phyloP scores from a whole-genome alignment of 1,140 invertebrate species.

The Lepidurus packardi region DNA sequence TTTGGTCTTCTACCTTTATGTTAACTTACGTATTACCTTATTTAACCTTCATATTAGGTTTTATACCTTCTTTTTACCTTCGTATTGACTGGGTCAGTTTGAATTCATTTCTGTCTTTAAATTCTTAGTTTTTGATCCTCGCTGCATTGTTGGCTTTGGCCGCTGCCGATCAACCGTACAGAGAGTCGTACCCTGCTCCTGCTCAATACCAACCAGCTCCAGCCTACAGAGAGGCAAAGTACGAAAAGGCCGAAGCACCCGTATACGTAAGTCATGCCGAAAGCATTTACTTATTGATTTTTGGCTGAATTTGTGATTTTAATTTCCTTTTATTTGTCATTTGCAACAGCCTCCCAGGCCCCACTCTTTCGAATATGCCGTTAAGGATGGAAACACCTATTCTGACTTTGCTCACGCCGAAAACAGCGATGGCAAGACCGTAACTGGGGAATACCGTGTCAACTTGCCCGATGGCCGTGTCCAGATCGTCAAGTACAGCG shows the following conservation, averaged over 20 bases:
- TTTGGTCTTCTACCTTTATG: neutral
- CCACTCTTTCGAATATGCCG: constrained; percentile 69
- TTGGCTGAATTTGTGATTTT: neutral
- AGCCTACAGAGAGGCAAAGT: neutral
- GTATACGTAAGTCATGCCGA: constrained; percentile 23
- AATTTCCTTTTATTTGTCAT: too few relatives aligned
- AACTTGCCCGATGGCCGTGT: constrained; percentile 68
- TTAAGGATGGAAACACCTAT: constrained; percentile 59
- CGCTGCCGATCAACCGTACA: constrained; percentile 4
- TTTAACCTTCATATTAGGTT: too few relatives aligned
- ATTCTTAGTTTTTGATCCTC: neutral
- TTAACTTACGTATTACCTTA: too few relatives aligned
- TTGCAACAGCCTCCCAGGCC: constrained; percentile 54
- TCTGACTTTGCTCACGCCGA: constrained; percentile 69
- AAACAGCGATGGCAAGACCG: constrained; percentile 52
- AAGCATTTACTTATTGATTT: neutral
- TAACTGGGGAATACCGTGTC: constrained; percentile 67
- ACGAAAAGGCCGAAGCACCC: neutral
- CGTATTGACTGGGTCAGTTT: too few relatives aligned
- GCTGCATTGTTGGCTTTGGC: constrained; percentile 15
- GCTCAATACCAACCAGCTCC: neutral
- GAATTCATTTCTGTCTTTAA: neutral
- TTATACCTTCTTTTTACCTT: too few relatives aligned
- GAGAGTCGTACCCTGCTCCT: neutral
- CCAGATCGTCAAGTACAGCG: constrained; percentile 69